Evolutionary conservation across 2,888 invertebrate genomes (phyloP), one percentile per base, ranked within the genome.

Genomic region (Orthosia cruda): DNA sequence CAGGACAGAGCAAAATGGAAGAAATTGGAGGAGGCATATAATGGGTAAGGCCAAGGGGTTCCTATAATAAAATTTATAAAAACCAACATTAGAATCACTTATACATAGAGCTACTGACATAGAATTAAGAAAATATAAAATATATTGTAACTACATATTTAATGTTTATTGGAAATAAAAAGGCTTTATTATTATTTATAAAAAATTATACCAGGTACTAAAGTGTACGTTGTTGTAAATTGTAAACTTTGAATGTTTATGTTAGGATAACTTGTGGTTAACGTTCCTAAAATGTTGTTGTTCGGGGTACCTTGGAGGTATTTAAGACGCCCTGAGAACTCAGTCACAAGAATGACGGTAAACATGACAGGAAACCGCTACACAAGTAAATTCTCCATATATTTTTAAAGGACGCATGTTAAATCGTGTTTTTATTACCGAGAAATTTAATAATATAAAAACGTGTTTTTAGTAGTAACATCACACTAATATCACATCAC

Each of bases 201-300:
- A n/a, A n/a, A n/a, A n/a, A n/a, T n/a, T n/a, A n/a, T n/a, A 69
- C 9, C 26, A 26, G n/a, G 49, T 23, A 45, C 12, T 49, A 15
- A 55, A 65, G 5, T 23, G 1, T 55, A 32, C 9, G 7, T 13
- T 59, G 58, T 47, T 13, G n/a, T 69, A 59, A 64, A 81, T 64
- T 62, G 15, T 62, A 32, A 55, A 54, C 47, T 70, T 57, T 76
- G 23, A 18, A 45, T 47, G 13, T 7, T 40, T 64, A 45, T 67
- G 26, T 57, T 54, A 61, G 57, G 63, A 49, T 67, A 67, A 32
- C 23, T 80, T 61, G 80, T n/a, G 74, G 84, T 71, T n/a, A 72
- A 49, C 66, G 55, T 80, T 67, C 70, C 84, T 26, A 49, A 74
- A 84, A 80, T 75, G 4, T 59, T 79, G 62, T 45, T 72, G 61